Evolutionary conservation across 2,797 vertebrate species (phyloP), one percentile per base, ranked within the genome.

Genomic region (Microchirus variegatus): DNA sequence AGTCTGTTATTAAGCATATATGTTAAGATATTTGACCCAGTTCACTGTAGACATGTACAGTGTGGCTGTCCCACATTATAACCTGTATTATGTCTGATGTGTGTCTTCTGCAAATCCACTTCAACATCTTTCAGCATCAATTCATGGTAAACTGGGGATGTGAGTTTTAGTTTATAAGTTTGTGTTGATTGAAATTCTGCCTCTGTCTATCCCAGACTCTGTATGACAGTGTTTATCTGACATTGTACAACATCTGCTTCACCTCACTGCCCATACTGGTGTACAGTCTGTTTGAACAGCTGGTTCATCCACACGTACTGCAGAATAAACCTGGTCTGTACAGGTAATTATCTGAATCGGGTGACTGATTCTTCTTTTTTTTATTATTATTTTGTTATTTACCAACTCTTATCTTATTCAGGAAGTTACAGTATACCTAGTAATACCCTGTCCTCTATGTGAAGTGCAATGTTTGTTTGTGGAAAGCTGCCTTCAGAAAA

Each of bases 221-320:
- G 43, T 98, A 99, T 84, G 96, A 99, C 93, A 96, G 97, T 80
- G 97, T 98, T 59, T 99, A 98, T 87, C 92, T 99, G 93, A 99
- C 97, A 81, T 95, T 99, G 82, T 99, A 99, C 94, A 99, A 99
- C 93, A 99, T 99, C 93, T 98, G 96, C 95, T 99, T 99, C 93
- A 99, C 97, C 80, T 99, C 97, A 59, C 87, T 99, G 89, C 97
- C 97, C 92, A 95, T 99, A 88, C 95, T 99, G 84, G 94, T 98
- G 73, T 98, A 96, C 90, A 98, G 97, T 91, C 94, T 99, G 65
- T 95, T 99, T 94, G 97, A 99, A 82, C 97, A 99, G 91, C 95
- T 97, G 82, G 93, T 99, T 80, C 95, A 98, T 77, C 96, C 97
- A 35, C 95, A 97, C 58, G 82, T 97, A 13, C 90, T 99, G 61